phyloP scores from a whole-genome alignment of 2,888 invertebrate species.

The Tolmerus cingulatus region DNA sequence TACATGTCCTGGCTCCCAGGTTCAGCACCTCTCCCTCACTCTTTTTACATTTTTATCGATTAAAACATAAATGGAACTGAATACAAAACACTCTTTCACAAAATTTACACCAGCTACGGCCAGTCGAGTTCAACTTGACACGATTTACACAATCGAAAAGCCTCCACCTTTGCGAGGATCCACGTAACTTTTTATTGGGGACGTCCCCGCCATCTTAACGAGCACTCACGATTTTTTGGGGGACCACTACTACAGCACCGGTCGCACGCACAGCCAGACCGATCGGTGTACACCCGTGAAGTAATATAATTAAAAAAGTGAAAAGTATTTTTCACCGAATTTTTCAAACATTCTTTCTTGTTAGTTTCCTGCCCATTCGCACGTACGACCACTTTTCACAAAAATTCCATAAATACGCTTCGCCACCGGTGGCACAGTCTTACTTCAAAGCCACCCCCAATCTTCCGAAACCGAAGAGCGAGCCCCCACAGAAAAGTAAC shows the following conservation, averaged over 20 bases:
- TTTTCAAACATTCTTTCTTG: not conserved
- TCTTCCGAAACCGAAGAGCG: not conserved
- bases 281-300: not conserved
- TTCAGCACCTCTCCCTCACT: not conserved
- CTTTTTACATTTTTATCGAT: constrained; percentile 35
- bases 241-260: not conserved
- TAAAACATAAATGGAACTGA: constrained; percentile 26
- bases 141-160: not conserved
- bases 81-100: not conserved
- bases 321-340: constrained; percentile 11
- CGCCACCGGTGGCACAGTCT: not conserved
- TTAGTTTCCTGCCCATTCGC: not conserved
- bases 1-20: constrained; percentile 2
- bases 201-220: constrained; percentile 42
- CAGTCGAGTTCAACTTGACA: not conserved
- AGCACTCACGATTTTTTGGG: not conserved
- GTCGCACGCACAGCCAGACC: not conserved
- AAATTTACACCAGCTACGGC: not conserved
- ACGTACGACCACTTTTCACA: not conserved
- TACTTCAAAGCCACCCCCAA: not conserved
- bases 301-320: constrained; percentile 24
- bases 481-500: not conserved
- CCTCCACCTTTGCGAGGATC: constrained; percentile 6
- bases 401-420: not conserved
- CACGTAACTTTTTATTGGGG: constrained; percentile 22